Percentiles rank a stretch among this genome's conserved stretches.
phyloP scores from a whole-genome alignment of 1,140 invertebrate genomes.

The Rhagoletis pomonella region DNA sequence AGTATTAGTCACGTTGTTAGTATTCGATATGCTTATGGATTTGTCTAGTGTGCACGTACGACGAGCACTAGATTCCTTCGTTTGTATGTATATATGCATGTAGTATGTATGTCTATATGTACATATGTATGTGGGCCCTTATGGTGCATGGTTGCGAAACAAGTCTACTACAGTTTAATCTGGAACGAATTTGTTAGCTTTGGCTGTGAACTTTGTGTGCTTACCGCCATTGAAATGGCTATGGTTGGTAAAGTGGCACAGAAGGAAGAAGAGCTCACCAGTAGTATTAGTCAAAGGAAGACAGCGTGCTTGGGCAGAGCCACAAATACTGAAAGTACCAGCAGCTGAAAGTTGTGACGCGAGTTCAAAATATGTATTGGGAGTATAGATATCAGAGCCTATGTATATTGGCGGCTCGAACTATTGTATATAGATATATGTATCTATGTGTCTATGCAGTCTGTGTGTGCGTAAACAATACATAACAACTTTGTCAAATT shows the following conservation, averaged over 20 bases:
- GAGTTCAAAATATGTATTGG: neutral
- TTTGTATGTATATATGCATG: neutral
- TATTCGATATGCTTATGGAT: neutral
- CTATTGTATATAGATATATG: too few relatives aligned
- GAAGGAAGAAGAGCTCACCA: neutral
- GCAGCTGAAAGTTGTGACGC: neutral
- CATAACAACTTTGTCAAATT: neutral
- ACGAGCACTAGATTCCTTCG: neutral
- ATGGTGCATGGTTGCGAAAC: neutral
- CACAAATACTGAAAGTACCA: neutral
- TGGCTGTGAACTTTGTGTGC: conserved; percentile 17
- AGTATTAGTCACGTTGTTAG: conserved; percentile 36
- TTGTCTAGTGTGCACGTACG: neutral
- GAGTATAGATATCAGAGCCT: too few relatives aligned
- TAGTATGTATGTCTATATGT: neutral
- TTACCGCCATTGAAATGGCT: neutral
- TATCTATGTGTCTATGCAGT: neutral
- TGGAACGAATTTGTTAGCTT: conserved; percentile 43
- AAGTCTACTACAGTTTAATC: neutral
- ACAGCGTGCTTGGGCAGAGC: neutral
- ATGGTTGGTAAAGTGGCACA: neutral
- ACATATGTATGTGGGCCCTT: neutral
- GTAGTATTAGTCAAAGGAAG: neutral
- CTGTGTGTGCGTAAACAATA: neutral
- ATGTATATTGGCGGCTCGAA: too few relatives aligned